Percentiles rank a stretch among this genome's conserved stretches.
These are phyloP conservation scores for Nansenia antarctica DNA, from an alignment of 2,113 vertebrate genomes.

Conservation along the genomic window DNA sequence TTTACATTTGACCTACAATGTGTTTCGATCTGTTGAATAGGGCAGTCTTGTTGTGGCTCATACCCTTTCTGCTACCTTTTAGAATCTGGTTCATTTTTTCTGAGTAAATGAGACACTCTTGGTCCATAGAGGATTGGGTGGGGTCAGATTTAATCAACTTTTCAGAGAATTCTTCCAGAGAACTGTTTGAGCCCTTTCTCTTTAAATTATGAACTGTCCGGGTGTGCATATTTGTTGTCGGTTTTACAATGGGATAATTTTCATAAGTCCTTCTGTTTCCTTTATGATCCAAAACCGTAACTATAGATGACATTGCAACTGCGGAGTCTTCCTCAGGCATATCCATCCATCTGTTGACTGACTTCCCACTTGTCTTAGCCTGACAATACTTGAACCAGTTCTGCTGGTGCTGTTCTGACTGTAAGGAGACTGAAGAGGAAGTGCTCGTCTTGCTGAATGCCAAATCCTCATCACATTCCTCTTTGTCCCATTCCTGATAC, in stretches of 20 bases:
- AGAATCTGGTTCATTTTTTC: conserved; percentile 79
- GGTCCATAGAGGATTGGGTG: conserved; percentile 81
- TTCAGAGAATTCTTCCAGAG: conserved; percentile 50
- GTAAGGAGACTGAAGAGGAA: neutral
- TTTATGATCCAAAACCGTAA: conserved; percentile 50
- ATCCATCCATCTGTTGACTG: too few species aligned
- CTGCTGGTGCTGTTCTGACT: conserved; percentile 15
- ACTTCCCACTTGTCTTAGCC: conserved; percentile 33
- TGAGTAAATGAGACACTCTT: conserved; percentile 84
- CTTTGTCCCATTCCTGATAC: conserved; percentile 9
- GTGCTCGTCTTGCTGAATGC: conserved; percentile 27
- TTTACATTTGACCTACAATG: neutral
- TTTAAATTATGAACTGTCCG: conserved; percentile 51
- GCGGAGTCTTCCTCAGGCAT: conserved; percentile 1
- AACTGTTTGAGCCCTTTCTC: conserved; percentile 1
- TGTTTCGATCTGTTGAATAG: conserved; percentile 5
- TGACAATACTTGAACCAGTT: conserved; percentile 18
- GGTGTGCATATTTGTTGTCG: conserved; percentile 24
- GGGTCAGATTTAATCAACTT: conserved; percentile 61
- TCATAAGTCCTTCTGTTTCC: conserved; percentile 36
- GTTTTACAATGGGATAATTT: too few species aligned
- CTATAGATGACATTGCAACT: conserved; percentile 11
- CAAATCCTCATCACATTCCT: conserved; percentile 6
- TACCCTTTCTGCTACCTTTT: conserved; percentile 46
- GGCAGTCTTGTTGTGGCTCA: neutral